phyloP scores from a whole-genome alignment of 2,797 vertebrate species.

The Ceryle rudis region DNA sequence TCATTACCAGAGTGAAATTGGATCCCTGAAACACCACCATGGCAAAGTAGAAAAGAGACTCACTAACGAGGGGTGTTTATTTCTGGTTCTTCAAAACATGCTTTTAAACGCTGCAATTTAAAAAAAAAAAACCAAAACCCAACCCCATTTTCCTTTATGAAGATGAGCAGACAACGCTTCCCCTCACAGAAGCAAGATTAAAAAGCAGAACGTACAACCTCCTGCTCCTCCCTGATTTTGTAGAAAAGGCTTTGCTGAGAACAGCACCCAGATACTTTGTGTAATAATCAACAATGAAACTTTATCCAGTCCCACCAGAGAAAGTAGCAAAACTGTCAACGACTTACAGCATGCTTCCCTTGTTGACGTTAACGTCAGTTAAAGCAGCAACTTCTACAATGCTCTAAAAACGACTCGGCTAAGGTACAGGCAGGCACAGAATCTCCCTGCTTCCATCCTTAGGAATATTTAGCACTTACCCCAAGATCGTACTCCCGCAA shows the following conservation, averaged over 20 bases:
- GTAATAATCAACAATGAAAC: not conserved
- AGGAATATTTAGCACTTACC: constrained; percentile 20
- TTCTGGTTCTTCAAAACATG: not conserved
- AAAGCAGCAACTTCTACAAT: not conserved
- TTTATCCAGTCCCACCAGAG: not conserved
- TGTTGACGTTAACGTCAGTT: not conserved
- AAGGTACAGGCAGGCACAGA: not conserved
- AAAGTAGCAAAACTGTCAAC: not conserved
- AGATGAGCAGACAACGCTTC: not conserved
- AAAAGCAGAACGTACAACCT: not conserved
- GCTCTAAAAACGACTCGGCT: not conserved
- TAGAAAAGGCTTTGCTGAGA: not conserved
- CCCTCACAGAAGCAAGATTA: not conserved
- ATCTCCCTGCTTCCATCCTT: not conserved
- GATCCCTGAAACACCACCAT: constrained; percentile 12
- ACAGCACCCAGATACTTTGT: accelerated
- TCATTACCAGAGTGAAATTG: constrained; percentile 27
- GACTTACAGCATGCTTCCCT: not conserved
- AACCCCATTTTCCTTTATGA: not conserved
- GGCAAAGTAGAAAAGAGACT: constrained; percentile 15
- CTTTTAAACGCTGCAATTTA: not conserved
- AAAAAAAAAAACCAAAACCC: not conserved
- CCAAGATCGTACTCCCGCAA: not conserved
- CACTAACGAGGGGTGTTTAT: not conserved
- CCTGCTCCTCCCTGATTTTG: not conserved